Evolutionary conservation across 2,888 invertebrate species (phyloP), one percentile per base, ranked within the genome.

Genomic region (Atherix ibis): DNA sequence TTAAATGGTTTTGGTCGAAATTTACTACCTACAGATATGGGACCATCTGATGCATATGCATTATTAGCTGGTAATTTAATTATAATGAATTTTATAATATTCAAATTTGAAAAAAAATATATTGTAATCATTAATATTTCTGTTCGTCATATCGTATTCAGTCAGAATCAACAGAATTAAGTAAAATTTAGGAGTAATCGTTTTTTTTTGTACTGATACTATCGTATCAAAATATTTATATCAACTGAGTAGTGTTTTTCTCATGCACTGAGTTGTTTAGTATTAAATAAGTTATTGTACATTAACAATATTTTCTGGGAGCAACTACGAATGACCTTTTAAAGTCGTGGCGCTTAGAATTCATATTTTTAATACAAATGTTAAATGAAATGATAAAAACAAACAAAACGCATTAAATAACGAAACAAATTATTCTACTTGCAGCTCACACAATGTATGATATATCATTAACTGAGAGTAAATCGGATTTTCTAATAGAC

Each of bases 31-130:
- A 80, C 81, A 0, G 81, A 81, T 56, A 71, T 76, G 56, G 76
- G 76, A 38, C 71, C 78, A 0, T 71, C 76, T 0, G 92, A 92
- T 62, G 70, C 77, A 1, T 91, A 89, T 49, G 74, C 79, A 2
- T 54, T 89, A 33, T 56, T 92, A 32, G 83, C 84, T 3, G 76
- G 76, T 54, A 41, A 41, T 37, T 39, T 15, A 17, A 18, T 6
- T 17, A 13, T 8, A 32, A 9, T 32, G 8, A 8, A 32, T 27
- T 4, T 12, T 10, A 27, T 4, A 2, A n/a, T n/a, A n/a, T n/a
- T n/a, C n/a, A n/a, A n/a, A n/a, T n/a, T n/a, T n/a, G n/a, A n/a
- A n/a, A n/a, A n/a, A n/a, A n/a, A n/a, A n/a, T n/a, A n/a, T n/a
- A n/a, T n/a, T n/a, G n/a, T n/a, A n/a, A n/a, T n/a, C n/a, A n/a